These are phyloP conservation scores for Polydrusus pterygomalis DNA, from an alignment of 2,888 invertebrate species.

Conservation along the genomic window DNA sequence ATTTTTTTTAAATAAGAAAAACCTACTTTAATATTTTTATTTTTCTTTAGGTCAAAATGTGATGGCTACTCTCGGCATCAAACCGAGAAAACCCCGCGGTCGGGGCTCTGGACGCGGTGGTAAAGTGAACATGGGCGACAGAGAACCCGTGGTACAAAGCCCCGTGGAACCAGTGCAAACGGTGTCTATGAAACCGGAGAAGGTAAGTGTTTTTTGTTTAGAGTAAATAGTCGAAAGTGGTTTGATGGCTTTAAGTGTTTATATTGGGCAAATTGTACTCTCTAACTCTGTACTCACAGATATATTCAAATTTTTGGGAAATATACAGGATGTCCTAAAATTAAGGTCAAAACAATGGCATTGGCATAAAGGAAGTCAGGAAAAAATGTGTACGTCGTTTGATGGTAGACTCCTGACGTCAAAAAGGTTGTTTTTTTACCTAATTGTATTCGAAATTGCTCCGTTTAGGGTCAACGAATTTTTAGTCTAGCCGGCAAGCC, in stretches of 20 bases:
- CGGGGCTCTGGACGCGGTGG: constrained; percentile 66
- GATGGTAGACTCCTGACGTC: too few relatives aligned
- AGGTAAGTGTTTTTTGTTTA: constrained; percentile 59
- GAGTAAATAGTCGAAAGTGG: background rate
- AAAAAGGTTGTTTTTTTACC: too few relatives aligned
- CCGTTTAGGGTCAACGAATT: too few relatives aligned
- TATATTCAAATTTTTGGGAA: too few relatives aligned
- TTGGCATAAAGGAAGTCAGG: too few relatives aligned
- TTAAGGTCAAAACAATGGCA: too few relatives aligned
- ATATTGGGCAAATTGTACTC: background rate
- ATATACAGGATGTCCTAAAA: too few relatives aligned
- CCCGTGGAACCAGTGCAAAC: constrained; percentile 49
- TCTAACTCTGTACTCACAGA: too few relatives aligned
- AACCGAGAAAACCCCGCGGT: constrained; percentile 69
- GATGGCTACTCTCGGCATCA: constrained; percentile 69
- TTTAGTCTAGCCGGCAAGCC: too few relatives aligned
- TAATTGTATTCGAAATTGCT: too few relatives aligned
- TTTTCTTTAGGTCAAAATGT: constrained; percentile 64
- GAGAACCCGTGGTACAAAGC: constrained; percentile 45
- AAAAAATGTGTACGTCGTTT: too few relatives aligned
- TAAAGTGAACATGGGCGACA: constrained; percentile 60
- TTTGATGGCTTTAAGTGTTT: constrained; percentile 24
- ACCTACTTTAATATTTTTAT: background rate
- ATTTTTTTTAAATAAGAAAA: background rate
- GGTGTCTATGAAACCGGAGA: constrained; percentile 55